Evolutionary conservation across 2,797 vertebrate genomes (phyloP).

Genomic region (Limnodromus scolopaceus): DNA sequence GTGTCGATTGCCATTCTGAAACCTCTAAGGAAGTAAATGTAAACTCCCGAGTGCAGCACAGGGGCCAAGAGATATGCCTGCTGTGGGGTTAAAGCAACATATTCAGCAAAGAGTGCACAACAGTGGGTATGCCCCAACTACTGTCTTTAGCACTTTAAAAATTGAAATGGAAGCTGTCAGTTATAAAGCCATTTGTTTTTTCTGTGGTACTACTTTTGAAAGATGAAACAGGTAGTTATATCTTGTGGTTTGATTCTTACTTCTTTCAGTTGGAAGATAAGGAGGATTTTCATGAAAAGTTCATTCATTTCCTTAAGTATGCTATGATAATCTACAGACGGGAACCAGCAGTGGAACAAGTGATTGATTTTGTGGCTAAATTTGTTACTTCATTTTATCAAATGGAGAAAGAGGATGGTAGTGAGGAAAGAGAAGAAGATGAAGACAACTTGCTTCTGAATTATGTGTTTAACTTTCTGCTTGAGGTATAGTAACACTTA

Average conservation of each 20-base stretch:
- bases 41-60: not conserved
- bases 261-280: conserved; percentile 85
- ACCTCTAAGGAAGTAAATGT: no score
- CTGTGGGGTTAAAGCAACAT: not conserved
- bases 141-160: not conserved
- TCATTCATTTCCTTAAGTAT: conserved; percentile 89
- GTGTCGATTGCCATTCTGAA: not conserved
- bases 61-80: rapidly evolving
- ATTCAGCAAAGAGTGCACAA: rapidly evolving
- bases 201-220: not conserved
- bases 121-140: not conserved
- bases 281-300: conserved; percentile 88
- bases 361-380: conserved; percentile 90
- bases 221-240: not conserved
- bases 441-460: conserved; percentile 85
- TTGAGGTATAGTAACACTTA: conserved; percentile 83
- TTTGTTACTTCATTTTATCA: conserved; percentile 89
- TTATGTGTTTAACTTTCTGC: conserved; percentile 90
- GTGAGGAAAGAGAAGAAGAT: conserved; percentile 73
- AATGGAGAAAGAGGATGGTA: conserved; percentile 62
- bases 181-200: not conserved
- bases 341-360: conserved; percentile 89
- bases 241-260: not conserved
- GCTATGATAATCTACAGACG: conserved; percentile 92
- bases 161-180: not conserved